Evolutionary conservation across 2,113 vertebrate species (phyloP).

Genomic region (Sinocyclocheilus anshuiensis): DNA sequence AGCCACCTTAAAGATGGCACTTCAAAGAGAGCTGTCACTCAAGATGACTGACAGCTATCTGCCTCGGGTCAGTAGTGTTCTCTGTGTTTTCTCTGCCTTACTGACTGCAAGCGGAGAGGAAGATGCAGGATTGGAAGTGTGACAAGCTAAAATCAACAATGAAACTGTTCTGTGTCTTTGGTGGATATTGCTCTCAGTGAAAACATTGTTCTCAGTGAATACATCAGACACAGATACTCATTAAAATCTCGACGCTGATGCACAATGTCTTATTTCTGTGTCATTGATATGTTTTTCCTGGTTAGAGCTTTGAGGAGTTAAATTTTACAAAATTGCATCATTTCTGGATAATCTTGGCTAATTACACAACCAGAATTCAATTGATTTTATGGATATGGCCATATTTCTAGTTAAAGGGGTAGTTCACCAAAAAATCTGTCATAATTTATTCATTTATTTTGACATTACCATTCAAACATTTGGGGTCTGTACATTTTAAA

Average conservation of each 20-base stretch:
- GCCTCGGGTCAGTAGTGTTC: constrained; percentile 44
- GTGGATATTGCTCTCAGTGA: constrained; percentile 1
- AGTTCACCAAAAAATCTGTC: background rate
- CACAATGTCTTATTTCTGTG: background rate
- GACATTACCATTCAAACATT: too few relatives aligned
- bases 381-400: background rate
- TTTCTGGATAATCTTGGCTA: background rate
- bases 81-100: constrained; percentile 33
- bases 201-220: constrained; percentile 3
- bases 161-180: background rate
- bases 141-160: constrained; percentile 29
- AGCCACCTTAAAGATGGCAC: constrained; percentile 40
- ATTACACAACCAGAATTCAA: background rate
- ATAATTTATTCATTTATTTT: background rate
- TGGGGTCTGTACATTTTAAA: too few relatives aligned
- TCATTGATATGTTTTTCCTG: constrained; percentile 1
- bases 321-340: background rate
- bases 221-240: constrained; percentile 22
- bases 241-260: background rate
- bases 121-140: constrained; percentile 29
- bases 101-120: constrained; percentile 22
- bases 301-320: background rate
- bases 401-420: background rate
- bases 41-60: constrained; percentile 51
- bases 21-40: constrained; percentile 51